These are phyloP conservation scores for Bucco capensis DNA, from an alignment of 2,113 vertebrate genomes.

Conservation along the genomic window DNA sequence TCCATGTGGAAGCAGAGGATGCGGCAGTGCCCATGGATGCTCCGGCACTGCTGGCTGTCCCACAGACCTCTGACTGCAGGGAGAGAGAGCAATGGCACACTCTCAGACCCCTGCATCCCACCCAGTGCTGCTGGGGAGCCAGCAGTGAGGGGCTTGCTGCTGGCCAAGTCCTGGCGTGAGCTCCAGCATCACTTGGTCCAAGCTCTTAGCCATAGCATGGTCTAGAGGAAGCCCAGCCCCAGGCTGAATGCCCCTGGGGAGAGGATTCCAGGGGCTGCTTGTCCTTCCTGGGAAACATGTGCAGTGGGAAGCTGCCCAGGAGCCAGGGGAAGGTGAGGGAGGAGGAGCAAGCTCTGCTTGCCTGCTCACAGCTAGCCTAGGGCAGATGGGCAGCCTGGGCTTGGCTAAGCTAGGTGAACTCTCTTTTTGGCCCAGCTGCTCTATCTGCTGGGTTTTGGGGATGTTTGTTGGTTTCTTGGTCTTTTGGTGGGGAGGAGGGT, in stretches of 20 bases:
- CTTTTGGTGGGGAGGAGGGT: background rate
- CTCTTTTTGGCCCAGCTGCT: background rate
- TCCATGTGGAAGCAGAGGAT: conserved; percentile 64
- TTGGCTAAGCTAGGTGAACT: too few relatives aligned
- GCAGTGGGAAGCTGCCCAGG: background rate
- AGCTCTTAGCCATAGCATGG: background rate
- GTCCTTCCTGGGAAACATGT: background rate
- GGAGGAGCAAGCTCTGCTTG: background rate
- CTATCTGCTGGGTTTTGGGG: background rate
- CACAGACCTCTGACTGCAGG: background rate
- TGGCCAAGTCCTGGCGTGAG: too few relatives aligned
- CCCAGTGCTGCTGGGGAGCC: too few relatives aligned
- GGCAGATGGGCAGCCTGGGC: background rate
- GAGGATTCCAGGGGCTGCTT: background rate
- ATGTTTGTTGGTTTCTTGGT: background rate
- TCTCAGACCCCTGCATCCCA: too few relatives aligned
- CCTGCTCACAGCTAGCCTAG: background rate
- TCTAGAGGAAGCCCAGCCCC: background rate
- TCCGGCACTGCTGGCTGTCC: conserved; percentile 18
- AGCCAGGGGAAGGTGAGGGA: background rate
- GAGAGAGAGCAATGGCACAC: too few relatives aligned
- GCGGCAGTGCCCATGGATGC: conserved; percentile 32
- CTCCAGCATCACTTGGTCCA: background rate
- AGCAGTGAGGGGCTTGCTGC: too few relatives aligned
- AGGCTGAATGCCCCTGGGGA: background rate